Evolutionary conservation across 2,113 vertebrate genomes (phyloP).

Genomic region (Montifringilla adamsi): DNA sequence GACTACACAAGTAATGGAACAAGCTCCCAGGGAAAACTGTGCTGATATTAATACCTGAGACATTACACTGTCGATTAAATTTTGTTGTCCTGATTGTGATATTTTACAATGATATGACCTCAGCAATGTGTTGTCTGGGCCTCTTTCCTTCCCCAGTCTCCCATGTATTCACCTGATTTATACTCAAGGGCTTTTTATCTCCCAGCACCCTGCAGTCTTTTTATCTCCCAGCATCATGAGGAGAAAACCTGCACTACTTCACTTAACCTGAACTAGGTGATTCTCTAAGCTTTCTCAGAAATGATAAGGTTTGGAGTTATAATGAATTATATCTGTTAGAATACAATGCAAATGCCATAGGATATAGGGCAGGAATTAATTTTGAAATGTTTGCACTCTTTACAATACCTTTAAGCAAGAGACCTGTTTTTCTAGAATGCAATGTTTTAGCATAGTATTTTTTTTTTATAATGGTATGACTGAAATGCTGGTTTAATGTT

Average conservation of each 20-base stretch:
- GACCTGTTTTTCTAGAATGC: not conserved
- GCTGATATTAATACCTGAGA: not conserved
- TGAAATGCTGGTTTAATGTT: constrained; percentile 3
- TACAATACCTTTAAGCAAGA: not conserved
- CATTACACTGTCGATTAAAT: not conserved
- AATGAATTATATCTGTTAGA: not conserved
- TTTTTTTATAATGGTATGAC: not conserved
- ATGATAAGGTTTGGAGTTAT: not conserved
- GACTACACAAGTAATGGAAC: not conserved
- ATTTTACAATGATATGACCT: not conserved
- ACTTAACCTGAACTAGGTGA: not conserved
- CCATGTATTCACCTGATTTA: not conserved
- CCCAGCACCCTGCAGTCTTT: not conserved
- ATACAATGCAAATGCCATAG: not conserved
- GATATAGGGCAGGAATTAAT: not conserved
- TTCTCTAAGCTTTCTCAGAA: not conserved
- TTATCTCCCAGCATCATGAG: not conserved
- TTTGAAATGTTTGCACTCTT: not conserved
- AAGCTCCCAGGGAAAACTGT: not conserved
- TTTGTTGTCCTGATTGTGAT: not conserved
- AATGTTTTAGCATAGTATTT: not conserved
- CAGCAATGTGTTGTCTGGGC: not conserved
- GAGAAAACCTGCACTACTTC: not conserved
- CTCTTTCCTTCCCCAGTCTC: not conserved
- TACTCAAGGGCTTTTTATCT: not conserved